These are phyloP conservation scores for Cephus pulcher DNA, from an alignment of 2,888 invertebrate species.

Conservation along the genomic window DNA sequence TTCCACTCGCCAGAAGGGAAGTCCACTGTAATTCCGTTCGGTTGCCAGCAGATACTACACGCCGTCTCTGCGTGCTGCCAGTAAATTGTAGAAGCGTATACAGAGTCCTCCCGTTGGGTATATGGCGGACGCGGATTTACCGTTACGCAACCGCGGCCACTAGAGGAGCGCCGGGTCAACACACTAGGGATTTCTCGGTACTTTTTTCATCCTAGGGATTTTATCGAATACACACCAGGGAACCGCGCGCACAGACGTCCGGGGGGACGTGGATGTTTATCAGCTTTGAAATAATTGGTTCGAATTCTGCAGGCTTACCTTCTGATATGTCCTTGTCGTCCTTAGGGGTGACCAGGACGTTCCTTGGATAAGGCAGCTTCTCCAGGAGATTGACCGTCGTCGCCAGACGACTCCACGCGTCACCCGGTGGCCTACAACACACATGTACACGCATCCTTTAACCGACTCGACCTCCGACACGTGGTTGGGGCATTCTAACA, in stretches of 20 bases:
- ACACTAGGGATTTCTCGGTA: neutral
- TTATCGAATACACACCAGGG: neutral
- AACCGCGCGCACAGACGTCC: neutral
- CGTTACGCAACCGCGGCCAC: constrained; percentile 50
- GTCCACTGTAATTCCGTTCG: neutral
- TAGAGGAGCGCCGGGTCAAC: neutral
- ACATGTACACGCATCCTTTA: constrained; percentile 7
- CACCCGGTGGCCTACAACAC: constrained; percentile 73
- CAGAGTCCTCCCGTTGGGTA: neutral
- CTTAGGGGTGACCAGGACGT: constrained; percentile 67
- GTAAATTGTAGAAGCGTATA: neutral
- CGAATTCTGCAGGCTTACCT: constrained; percentile 37
- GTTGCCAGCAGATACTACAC: neutral
- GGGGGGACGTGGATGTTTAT: neutral
- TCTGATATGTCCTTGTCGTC: constrained; percentile 55
- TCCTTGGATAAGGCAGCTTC: constrained; percentile 71
- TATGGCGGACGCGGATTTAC: constrained; percentile 38
- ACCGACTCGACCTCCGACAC: neutral
- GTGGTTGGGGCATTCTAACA: neutral
- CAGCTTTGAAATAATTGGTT: neutral
- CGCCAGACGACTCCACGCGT: constrained; percentile 84
- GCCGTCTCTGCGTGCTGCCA: neutral
- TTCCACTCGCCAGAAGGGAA: neutral
- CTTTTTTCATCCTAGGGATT: neutral
- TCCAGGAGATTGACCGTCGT: constrained; percentile 82